Conservation (phyloP, 2,797 vertebrate genomes). For the Scarus forsteni region DNA sequence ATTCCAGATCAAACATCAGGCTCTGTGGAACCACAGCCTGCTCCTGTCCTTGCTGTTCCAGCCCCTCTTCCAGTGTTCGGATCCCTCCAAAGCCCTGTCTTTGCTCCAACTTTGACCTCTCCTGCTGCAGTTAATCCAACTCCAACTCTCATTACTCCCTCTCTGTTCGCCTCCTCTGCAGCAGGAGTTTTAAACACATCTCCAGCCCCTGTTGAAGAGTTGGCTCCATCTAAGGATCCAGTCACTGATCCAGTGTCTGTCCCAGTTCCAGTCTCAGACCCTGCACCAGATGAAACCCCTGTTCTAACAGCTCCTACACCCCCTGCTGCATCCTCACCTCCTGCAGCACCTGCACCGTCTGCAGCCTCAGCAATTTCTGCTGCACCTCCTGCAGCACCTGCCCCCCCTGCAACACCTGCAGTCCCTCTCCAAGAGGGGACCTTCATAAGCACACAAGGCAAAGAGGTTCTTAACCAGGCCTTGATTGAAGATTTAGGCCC, state of each 20-base stretch:
- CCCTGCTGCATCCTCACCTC: constrained; percentile 12
- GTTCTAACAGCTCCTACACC: constrained; percentile 18
- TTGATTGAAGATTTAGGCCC: constrained; percentile 81
- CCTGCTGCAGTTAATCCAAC: constrained; percentile 9
- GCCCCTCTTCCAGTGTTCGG: constrained; percentile 24
- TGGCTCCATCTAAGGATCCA: background rate
- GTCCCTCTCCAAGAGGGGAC: constrained; percentile 44
- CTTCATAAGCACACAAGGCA: constrained; percentile 36
- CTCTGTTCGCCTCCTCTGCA: constrained; percentile 10
- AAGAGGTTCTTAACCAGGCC: constrained; percentile 53
- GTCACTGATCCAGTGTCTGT: constrained; percentile 3
- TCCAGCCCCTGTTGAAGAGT: constrained; percentile 7
- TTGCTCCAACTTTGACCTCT: constrained; percentile 20
- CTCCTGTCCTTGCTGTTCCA: constrained; percentile 17
- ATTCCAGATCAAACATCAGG: constrained; percentile 38
- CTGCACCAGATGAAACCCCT: background rate
- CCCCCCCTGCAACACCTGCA: background rate
- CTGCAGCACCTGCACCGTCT: constrained; percentile 14
- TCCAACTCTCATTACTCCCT: constrained; percentile 14
- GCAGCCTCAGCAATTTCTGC: too few species aligned
- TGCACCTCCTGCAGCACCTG: constrained; percentile 28
- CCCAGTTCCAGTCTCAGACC: constrained; percentile 1
- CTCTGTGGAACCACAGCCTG: constrained; percentile 43
- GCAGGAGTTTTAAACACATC: constrained; percentile 3
- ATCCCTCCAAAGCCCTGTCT: constrained; percentile 21